phyloP scores from a whole-genome alignment of 1,140 invertebrate genomes.

The Laupala kohalensis region DNA sequence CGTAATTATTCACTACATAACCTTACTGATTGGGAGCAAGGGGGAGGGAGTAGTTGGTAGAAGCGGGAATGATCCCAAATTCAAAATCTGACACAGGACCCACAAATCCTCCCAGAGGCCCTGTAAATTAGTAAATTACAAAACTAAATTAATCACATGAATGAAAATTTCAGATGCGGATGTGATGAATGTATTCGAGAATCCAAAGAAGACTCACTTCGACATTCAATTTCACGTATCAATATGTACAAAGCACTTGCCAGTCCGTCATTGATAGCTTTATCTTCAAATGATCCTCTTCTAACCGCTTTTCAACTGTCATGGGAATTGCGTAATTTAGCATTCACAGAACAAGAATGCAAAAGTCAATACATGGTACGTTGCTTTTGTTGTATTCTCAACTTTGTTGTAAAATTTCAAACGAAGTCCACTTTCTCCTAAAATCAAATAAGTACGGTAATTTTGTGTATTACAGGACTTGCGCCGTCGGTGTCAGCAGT shows the following conservation, averaged over 20 bases:
- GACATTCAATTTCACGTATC: slow-evolving; percentile 76
- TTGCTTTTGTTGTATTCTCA: not conserved
- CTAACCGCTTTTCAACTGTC: slow-evolving; percentile 71
- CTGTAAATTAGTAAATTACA: too few species aligned
- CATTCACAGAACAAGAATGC: slow-evolving; percentile 68
- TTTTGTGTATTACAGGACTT: slow-evolving; percentile 39
- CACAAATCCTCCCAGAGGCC: too few species aligned
- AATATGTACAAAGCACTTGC: slow-evolving; percentile 86
- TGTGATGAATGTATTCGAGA: slow-evolving; percentile 63
- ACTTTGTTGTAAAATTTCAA: too few species aligned
- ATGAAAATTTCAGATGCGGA: slow-evolving; percentile 43
- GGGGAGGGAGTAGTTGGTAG: too few species aligned
- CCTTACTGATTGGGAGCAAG: too few species aligned
- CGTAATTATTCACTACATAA: too few species aligned
- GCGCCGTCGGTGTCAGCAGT: slow-evolving; percentile 73
- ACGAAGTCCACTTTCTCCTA: not conserved
- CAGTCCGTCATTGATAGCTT: slow-evolving; percentile 76
- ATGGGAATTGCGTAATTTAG: slow-evolving; percentile 64
- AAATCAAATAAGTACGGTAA: not conserved
- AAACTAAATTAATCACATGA: too few species aligned
- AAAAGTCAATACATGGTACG: slow-evolving; percentile 54
- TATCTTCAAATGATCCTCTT: slow-evolving; percentile 74
- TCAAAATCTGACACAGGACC: too few species aligned
- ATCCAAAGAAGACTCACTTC: slow-evolving; percentile 58
- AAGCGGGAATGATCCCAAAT: too few species aligned